Conservation (phyloP, 2,113 vertebrate species). For the Campylomormyrus tamandua region DNA sequence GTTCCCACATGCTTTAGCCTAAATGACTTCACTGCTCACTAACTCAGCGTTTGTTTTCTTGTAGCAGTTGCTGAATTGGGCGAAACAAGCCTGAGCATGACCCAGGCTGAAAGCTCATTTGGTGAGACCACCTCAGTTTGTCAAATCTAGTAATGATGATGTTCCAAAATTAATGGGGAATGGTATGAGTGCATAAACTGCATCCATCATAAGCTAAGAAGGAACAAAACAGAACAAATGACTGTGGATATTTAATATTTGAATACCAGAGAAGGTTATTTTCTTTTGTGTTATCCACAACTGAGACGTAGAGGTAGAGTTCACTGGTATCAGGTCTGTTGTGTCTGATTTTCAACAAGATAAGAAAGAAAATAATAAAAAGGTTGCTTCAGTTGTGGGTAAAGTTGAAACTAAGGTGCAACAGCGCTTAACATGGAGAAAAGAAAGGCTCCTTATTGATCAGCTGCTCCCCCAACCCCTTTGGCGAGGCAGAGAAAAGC, state of each 20-base stretch:
- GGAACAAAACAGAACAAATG: background rate
- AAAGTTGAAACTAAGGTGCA: background rate
- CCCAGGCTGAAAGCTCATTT: background rate
- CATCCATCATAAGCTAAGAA: background rate
- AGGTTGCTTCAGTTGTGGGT: background rate
- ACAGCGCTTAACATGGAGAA: background rate
- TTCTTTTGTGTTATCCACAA: background rate
- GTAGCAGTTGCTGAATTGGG: background rate
- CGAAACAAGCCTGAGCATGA: background rate
- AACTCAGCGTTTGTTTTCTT: background rate
- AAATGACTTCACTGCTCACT: background rate
- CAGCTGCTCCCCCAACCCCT: background rate
- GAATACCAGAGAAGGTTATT: background rate
- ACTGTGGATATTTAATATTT: background rate
- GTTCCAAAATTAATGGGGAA: background rate
- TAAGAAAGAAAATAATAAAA: background rate
- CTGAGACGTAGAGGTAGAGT: background rate
- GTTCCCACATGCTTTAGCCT: background rate
- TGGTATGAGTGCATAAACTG: background rate
- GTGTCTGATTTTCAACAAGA: background rate
- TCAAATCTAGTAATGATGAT: background rate
- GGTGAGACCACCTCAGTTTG: background rate
- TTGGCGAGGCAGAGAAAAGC: background rate
- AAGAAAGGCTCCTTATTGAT: background rate
- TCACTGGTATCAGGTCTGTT: background rate